Evolutionary conservation across 2,888 invertebrate genomes (phyloP).

Genomic region (Drosophila tanythrix): DNA sequence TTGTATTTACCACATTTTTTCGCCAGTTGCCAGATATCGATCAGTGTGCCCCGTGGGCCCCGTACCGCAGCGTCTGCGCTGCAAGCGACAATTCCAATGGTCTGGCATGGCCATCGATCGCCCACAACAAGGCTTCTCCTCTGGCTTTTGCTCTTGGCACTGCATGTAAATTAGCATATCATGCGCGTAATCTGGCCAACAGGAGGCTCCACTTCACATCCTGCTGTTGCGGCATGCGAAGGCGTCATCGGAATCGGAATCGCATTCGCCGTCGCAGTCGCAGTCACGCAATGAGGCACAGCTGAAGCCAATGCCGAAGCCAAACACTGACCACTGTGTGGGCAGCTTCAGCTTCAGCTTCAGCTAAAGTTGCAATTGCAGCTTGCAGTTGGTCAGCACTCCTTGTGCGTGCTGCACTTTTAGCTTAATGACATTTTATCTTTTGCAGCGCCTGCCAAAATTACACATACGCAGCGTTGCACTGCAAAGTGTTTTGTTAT

Average conservation of each 20-base stretch:
- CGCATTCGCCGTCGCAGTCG: conserved; percentile 26
- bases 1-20: conserved; percentile 79
- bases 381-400: conserved; percentile 17
- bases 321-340: conserved; percentile 73
- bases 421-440: conserved; percentile 80
- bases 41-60: conserved; percentile 57
- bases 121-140: conserved; percentile 56
- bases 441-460: conserved; percentile 52
- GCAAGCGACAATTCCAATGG: conserved; percentile 17
- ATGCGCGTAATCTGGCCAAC: conserved; percentile 79
- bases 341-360: conserved; percentile 50
- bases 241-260: conserved; percentile 71
- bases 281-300: conserved; percentile 44
- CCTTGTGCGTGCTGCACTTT: conserved; percentile 74
- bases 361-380: conserved; percentile 23
- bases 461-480: conserved; percentile 70
- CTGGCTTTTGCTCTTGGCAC: conserved; percentile 35
- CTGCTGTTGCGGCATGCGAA: conserved; percentile 79
- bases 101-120: conserved; percentile 64
- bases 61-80: conserved; percentile 17
- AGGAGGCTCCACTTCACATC: conserved; percentile 72
- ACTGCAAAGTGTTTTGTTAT: conserved; percentile 61
- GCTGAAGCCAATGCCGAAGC: conserved; percentile 3
- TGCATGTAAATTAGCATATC: conserved; percentile 80
- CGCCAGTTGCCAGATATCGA: conserved; percentile 69